phyloP scores from a whole-genome alignment of 2,888 invertebrate genomes.

The Acholoe squamosa region DNA sequence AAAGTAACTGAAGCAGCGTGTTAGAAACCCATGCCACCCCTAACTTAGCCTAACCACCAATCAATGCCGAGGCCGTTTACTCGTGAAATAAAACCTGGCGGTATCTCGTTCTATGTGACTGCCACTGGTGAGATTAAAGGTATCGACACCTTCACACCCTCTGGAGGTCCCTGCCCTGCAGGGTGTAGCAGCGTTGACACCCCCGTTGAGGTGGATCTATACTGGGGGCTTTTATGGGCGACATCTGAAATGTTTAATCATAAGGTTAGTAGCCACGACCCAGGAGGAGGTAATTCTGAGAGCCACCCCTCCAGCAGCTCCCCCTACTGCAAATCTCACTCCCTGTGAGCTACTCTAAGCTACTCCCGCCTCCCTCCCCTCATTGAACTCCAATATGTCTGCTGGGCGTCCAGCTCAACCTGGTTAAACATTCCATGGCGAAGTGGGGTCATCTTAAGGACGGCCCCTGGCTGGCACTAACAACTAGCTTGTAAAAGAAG shows the following conservation, averaged over 20 bases:
- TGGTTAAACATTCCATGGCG: constrained; percentile 27
- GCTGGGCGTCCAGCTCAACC: not conserved
- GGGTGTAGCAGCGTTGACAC: not conserved
- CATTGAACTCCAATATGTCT: constrained; percentile 45
- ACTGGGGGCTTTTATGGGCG: constrained; percentile 4
- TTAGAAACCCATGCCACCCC: constrained; percentile 1
- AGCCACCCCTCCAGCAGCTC: not conserved
- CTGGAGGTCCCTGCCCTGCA: not conserved
- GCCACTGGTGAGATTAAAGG: constrained; percentile 15
- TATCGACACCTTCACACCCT: constrained; percentile 44
- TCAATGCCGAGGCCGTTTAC: constrained; percentile 7
- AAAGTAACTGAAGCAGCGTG: not conserved
- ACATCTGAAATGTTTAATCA: constrained; percentile 48
- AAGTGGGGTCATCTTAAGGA: constrained; percentile 1
- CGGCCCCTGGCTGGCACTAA: not conserved
- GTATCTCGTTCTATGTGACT: constrained; percentile 29
- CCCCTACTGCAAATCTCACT: not conserved
- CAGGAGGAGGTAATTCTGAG: not conserved
- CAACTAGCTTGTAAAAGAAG: not conserved
- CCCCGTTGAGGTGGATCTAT: not conserved
- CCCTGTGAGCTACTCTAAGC: constrained; percentile 4
- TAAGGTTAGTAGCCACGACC: not conserved
- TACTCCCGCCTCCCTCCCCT: not conserved
- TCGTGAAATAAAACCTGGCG: constrained; percentile 3
- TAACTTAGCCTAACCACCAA: not conserved